Percentiles rank a stretch among this genome's conserved stretches.
Evolutionary conservation across 2,797 vertebrate species (phyloP).

Genomic region (Pipistrellus pipistrellus): DNA sequence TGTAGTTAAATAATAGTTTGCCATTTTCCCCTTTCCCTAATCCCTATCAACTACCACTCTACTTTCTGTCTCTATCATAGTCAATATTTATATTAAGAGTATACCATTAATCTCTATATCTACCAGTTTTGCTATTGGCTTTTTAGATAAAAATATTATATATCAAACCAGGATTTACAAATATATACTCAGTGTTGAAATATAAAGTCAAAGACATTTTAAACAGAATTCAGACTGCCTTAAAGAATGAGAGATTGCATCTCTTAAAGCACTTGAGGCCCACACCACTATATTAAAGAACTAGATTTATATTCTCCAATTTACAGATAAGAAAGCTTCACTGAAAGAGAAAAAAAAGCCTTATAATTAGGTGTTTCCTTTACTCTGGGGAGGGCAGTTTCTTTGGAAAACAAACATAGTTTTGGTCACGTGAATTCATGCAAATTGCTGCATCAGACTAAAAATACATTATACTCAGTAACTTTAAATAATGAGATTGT

Average conservation of each 20-base stretch:
- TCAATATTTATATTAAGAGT: not conserved
- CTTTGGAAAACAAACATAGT: constrained; percentile 59
- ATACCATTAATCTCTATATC: constrained; percentile 11
- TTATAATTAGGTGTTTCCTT: constrained; percentile 5
- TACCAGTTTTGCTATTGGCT: not conserved
- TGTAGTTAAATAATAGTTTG: not conserved
- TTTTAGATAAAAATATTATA: constrained; percentile 26
- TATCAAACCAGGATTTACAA: not conserved
- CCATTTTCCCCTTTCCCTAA: not conserved
- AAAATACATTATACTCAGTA: constrained; percentile 54
- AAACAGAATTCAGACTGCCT: constrained; percentile 43
- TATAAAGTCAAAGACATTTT: not conserved
- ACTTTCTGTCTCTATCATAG: not conserved
- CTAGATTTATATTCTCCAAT: constrained; percentile 53
- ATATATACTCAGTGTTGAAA: not conserved
- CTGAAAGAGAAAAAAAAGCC: constrained; percentile 19
- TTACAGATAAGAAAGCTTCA: constrained; percentile 41
- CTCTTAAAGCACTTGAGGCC: constrained; percentile 5
- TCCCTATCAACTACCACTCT: not conserved
- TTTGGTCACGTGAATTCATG: constrained; percentile 55
- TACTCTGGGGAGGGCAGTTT: constrained; percentile 10
- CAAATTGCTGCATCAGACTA: constrained; percentile 57
- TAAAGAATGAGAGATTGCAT: not conserved
- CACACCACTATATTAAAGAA: not conserved
- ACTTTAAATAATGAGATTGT: constrained; percentile 62